Evolutionary conservation across 2,113 vertebrate species (phyloP).

Genomic region (Ammospiza nelsoni): DNA sequence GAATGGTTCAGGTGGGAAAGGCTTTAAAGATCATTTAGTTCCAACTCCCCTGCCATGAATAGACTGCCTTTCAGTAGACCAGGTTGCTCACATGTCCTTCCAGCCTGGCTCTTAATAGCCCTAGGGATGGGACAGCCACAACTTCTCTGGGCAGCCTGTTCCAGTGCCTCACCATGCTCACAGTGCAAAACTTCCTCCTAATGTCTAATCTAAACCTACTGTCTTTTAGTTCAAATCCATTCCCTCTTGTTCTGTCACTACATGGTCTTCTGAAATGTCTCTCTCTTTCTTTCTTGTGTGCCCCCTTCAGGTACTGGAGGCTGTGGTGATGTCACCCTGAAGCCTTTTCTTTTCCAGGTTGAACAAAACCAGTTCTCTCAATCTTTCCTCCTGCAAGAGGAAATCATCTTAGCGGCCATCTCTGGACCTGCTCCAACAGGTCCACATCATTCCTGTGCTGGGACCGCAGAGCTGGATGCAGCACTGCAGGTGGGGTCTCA

Average conservation of each 20-base stretch:
- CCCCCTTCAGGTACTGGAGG: not conserved
- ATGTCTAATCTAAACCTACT: not conserved
- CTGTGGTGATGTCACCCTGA: accelerated
- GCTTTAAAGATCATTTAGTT: not conserved
- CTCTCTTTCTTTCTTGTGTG: no score
- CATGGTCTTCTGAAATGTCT: not conserved
- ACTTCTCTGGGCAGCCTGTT: not conserved
- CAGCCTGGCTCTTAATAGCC: no score
- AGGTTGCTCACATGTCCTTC: not conserved
- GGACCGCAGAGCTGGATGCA: not conserved
- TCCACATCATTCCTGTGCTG: not conserved
- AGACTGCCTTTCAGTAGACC: not conserved
- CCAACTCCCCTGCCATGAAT: not conserved
- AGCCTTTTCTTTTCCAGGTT: not conserved
- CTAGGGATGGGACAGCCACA: not conserved
- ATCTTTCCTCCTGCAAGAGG: not conserved
- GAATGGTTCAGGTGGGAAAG: not conserved
- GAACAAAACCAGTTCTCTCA: not conserved
- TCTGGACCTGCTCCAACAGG: not conserved
- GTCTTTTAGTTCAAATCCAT: not conserved
- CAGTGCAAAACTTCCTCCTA: not conserved
- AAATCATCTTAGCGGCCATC: not conserved
- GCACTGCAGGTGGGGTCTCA: not conserved
- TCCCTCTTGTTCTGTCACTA: not conserved
- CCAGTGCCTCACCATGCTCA: not conserved